phyloP scores from a whole-genome alignment of 2,113 vertebrate genomes.

The Dromas ardeola region DNA sequence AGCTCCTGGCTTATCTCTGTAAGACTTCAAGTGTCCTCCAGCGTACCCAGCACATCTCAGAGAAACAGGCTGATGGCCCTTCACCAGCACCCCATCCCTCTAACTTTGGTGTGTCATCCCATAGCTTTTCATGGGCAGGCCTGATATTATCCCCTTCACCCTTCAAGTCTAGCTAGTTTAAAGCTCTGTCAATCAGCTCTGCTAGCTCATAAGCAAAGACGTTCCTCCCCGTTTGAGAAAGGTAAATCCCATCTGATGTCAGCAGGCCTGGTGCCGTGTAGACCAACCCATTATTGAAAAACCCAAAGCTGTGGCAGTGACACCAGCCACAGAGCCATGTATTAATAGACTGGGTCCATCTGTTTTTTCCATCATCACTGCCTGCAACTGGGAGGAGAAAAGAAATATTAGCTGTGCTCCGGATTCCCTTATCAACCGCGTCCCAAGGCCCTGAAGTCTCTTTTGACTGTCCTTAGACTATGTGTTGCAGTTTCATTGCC shows the following conservation, averaged over 20 bases:
- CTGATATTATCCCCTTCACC: background rate
- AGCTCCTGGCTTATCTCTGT: background rate
- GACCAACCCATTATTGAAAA: background rate
- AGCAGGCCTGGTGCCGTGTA: background rate
- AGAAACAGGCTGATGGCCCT: background rate
- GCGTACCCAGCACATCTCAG: background rate
- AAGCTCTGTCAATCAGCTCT: background rate
- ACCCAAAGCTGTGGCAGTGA: background rate
- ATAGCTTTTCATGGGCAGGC: background rate
- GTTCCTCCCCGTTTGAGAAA: background rate
- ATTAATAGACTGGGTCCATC: too few species aligned
- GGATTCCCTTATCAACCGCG: background rate
- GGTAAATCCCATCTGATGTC: background rate
- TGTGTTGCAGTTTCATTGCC: rapidly evolving
- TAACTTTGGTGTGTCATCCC: background rate
- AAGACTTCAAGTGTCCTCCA: background rate
- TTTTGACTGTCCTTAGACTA: background rate
- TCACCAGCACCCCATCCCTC: rapidly evolving
- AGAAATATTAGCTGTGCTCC: background rate
- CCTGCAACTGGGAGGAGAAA: background rate
- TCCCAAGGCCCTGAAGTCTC: background rate
- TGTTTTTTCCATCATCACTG: background rate
- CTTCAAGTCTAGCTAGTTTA: background rate
- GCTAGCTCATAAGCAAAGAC: background rate
- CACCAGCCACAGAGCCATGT: background rate